Base-by-base conservation (phyloP, 2,888 invertebrate genomes). In the Rugalucina vietnamica region DNA sequence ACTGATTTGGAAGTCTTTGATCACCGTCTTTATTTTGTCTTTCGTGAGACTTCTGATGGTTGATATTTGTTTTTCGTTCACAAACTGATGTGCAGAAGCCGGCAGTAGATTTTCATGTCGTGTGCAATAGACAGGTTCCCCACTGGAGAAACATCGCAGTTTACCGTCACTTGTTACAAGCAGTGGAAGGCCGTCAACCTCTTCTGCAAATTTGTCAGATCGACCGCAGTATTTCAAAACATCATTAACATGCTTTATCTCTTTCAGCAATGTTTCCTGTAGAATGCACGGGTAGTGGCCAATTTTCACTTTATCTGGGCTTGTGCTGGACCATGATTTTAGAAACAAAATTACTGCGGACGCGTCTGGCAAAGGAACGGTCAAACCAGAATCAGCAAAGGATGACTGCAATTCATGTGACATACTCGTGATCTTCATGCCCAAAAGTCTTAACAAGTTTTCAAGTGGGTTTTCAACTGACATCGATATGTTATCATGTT, bases 141-240 rank as follows among this genome's bases (percentile, higher is more conserved):
- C 49, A 1, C 0, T n/a, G 2, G 24, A 49, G 60, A 82, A 90
- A 24, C 27, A 34, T 29, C 76, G 32, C 29, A 87, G 14, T 8
- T 57, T 39, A 14, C 49, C 37, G 74, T 85, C 88, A 24, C 73
- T 57, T 60, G 85, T 86, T 2, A 90, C 12, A 60, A 85, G 76
- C 12, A 90, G 32, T 27, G 90, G 89, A 2, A 90, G 43, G 12
- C 84, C 84, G 18, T 77, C 34, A n/a, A 86, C 43, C 12, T 79
- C n/a, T 10, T 32, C 32, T 12, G 21, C 12, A 57, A 87, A 88
- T 1, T 54, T 21, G 0, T 71, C 36, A 27, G 78, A 81, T 10
- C 54, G 21, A 12, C 36, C 49, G 29, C 88, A 76, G 73, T 76
- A 88, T 36, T 71, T 2, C 12, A 88, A 24, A 21, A 82, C 34